phyloP scores from a whole-genome alignment of 2,797 vertebrate genomes.

The Dipus sagitta region DNA sequence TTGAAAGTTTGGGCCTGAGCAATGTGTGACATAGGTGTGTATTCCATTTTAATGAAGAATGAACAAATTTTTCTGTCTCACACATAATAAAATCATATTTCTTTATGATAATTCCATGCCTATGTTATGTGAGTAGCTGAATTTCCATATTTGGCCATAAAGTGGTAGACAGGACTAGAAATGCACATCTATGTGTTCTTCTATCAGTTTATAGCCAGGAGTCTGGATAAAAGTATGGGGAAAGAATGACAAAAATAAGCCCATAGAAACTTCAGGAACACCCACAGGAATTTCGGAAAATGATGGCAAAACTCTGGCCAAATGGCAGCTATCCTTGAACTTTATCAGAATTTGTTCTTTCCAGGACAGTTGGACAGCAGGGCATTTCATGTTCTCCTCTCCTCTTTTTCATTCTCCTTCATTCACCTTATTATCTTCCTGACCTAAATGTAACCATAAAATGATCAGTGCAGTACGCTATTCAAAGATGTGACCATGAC shows the following conservation, averaged over 20 bases:
- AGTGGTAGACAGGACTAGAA: neutral
- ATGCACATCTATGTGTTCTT: neutral
- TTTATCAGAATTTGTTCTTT: neutral
- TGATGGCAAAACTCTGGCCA: neutral
- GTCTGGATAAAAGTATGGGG: neutral
- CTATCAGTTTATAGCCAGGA: neutral
- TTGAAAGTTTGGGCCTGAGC: neutral
- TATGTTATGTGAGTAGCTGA: neutral
- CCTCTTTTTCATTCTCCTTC: no score
- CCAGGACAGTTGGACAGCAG: neutral
- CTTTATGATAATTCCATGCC: neutral
- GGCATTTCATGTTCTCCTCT: no score
- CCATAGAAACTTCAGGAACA: neutral
- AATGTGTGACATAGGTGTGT: neutral
- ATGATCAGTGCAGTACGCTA: neutral
- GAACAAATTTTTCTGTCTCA: neutral
- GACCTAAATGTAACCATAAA: neutral
- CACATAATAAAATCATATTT: neutral
- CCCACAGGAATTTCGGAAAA: neutral
- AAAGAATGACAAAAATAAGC: neutral
- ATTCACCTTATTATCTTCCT: neutral
- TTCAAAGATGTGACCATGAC: neutral
- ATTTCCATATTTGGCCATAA: neutral
- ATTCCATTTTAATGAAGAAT: conserved; percentile 21
- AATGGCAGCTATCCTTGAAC: neutral